A percentile compares a stretch with the other conserved stretches of the same genome.
These are phyloP conservation scores for Pangasius mekongensis DNA, from an alignment of 2,797 vertebrate genomes.

Conservation along the genomic window DNA sequence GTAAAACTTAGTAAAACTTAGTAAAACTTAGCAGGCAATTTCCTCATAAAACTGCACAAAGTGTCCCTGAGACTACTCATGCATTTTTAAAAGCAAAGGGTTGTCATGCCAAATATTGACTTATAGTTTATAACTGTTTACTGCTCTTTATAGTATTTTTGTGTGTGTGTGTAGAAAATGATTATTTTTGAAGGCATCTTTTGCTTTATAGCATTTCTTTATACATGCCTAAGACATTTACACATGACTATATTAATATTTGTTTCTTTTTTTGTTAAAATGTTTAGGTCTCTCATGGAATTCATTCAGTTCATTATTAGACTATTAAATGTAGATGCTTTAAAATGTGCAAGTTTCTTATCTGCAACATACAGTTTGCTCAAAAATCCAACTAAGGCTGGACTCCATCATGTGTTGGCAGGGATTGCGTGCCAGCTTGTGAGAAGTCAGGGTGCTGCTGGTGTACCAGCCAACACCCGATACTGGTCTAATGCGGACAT, in stretches of 20 bases:
- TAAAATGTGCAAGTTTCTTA: neutral
- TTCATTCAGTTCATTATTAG: neutral
- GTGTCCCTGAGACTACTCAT: neutral
- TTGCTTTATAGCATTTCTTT: neutral
- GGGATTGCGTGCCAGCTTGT: constrained; percentile 46
- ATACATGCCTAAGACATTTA: neutral
- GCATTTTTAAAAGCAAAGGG: neutral
- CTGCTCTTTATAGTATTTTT: neutral
- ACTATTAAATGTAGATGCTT: neutral
- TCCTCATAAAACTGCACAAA: neutral
- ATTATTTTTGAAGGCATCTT: neutral
- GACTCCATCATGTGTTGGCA: constrained; percentile 1
- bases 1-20: neutral
- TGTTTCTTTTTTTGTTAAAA: neutral
- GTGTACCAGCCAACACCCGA: neutral
- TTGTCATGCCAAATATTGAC: neutral
- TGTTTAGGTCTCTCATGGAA: neutral
- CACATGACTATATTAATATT: neutral
- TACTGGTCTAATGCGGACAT: neutral
- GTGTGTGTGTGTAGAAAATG: neutral
- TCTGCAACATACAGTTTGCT: neutral
- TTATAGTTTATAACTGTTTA: neutral
- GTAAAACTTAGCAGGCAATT: neutral
- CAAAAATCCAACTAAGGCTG: neutral
- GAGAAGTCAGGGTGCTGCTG: constrained; percentile 39